phyloP scores from a whole-genome alignment of 2,888 invertebrate species.

The Andrena bicolor region DNA sequence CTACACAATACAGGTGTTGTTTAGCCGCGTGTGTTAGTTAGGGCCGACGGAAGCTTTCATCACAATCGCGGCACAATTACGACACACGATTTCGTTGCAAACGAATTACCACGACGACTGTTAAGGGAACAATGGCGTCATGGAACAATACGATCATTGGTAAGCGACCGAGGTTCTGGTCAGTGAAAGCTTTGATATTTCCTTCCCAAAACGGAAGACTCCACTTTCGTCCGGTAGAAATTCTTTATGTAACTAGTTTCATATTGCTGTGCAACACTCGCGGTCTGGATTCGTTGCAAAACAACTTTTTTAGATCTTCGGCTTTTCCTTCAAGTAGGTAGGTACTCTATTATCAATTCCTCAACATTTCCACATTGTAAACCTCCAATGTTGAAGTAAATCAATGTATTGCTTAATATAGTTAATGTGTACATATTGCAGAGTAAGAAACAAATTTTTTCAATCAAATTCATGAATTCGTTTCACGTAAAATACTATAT shows the following conservation, averaged over 20 bases:
- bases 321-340: background rate
- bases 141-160: conserved; percentile 37
- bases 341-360: too few species aligned
- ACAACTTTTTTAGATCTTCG: background rate
- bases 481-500: too few species aligned
- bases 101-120: conserved; percentile 38
- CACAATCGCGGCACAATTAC: conserved; percentile 13
- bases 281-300: background rate
- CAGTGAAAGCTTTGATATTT: conserved; percentile 48
- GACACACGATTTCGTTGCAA: conserved; percentile 17
- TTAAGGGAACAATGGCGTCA: conserved; percentile 48
- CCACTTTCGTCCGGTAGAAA: conserved; percentile 27
- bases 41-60: conserved; percentile 18
- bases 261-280: background rate
- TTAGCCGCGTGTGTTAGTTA: background rate
- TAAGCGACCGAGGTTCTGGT: conserved; percentile 29
- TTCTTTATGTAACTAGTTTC: conserved; percentile 17
- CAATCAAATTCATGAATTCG: too few species aligned
- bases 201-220: conserved; percentile 43
- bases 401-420: too few species aligned
- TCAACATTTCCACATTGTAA: too few species aligned
- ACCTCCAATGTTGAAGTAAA: too few species aligned
- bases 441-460: too few species aligned
- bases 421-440: too few species aligned
- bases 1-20: background rate